Base-by-base conservation (phyloP, 53 echinoderm and acorn worm species). In the Holothuria scabra region DNA sequence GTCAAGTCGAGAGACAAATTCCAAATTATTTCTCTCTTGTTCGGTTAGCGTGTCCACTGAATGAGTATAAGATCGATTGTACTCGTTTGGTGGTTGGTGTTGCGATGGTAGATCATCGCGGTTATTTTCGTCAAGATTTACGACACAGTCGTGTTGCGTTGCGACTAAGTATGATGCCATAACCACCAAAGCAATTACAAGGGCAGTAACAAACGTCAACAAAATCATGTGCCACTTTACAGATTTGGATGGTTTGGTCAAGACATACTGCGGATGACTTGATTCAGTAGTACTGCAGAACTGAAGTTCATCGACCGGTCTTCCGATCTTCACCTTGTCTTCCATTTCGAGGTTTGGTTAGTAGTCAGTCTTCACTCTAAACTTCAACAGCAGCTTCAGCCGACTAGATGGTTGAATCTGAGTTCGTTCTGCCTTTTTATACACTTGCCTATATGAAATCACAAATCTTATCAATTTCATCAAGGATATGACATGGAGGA, bases 291-390 rank as follows among this genome's bases (percentile, higher is more conserved):
- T n/a, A 58, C 59, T 58, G 59, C 59, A 1, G 59, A 58, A 58
- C 59, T 58, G 59, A 58, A 58, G 59, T n/a, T 58, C 59, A 58
- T 58, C 59, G 59, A n/a, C 59, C 59, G 59, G 59, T 58, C 59
- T n/a, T 58, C 59, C 59, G 59, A 58, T 1, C 59, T 58, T 58
- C 59, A 19, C 59, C 59, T 58, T 58, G 59, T 58, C 59, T 58
- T 58, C 59, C 59, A 58, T 58, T 58, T 58, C 59, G 59, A 58
- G 59, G 59, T 58, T 58, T 1, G 2, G 59, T 58, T n/a, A 58
- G 2, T 58, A 1, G 59, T 58, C 2, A n/a, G 59, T 58, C 59
- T 58, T n/a, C 59, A 58, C 59, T 58, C 59, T 58, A 58, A 58
- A 58, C 59, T 58, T 58, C 59, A n/a, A 18, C 59, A 58, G n/a